phyloP scores from a whole-genome alignment of 2,113 vertebrate species.

The Tachuris rubrigastra region DNA sequence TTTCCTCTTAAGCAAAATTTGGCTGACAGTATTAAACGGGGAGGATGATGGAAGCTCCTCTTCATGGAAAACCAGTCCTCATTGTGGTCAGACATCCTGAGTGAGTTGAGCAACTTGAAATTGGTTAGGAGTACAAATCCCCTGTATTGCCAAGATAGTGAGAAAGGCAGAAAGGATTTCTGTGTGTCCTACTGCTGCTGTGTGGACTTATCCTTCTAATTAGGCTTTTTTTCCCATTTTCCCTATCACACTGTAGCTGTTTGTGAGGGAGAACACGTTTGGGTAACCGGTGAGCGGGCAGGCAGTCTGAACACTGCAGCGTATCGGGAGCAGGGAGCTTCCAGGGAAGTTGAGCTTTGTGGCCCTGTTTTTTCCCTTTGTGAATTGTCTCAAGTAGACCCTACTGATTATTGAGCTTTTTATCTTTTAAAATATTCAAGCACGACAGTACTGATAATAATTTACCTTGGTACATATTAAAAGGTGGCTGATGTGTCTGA shows the following conservation, averaged over 20 bases:
- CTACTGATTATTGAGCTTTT: background rate
- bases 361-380: background rate
- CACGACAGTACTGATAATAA: background rate
- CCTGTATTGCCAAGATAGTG: background rate
- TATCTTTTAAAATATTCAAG: background rate
- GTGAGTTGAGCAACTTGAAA: background rate
- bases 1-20: background rate
- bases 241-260: background rate
- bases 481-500: background rate
- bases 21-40: background rate
- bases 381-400: background rate
- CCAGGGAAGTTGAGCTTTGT: background rate
- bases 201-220: background rate
- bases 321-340: background rate
- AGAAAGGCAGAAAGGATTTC: background rate
- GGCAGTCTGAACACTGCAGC: rapidly evolving
- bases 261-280: rapidly evolving
- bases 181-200: background rate
- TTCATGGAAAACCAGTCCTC: background rate
- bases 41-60: background rate
- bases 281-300: background rate
- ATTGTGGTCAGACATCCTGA: background rate
- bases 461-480: background rate
- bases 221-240: background rate
- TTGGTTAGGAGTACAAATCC: background rate